Evolutionary conservation across 1,140 invertebrate species (phyloP), one percentile per base, ranked within the genome.

Genomic region (Brachionus koreanus): DNA sequence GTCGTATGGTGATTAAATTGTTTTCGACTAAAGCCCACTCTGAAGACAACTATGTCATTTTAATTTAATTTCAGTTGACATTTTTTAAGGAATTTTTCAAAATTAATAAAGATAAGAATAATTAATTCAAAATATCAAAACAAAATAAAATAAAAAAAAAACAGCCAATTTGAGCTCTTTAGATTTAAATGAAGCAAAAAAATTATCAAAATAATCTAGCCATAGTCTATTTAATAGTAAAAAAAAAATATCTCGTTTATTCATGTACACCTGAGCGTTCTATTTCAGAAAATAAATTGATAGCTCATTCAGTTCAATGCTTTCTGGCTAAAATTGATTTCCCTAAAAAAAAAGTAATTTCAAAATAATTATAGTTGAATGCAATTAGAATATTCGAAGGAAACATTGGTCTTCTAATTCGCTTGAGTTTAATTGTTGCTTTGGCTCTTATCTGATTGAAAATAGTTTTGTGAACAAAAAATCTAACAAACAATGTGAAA

Each of bases 41-140:
- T 23, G 25, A 33, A 65, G 25, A 39, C 37, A 39, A 19, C 33
- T 69, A 69, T 69, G 65, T 69, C 65, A 69, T 69, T 69, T 69
- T 16, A 69, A 69, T 69, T 39, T 37, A 69, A 37, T 37, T 69
- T 69, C 65, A 33, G 16, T 37, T 65, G 63, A 65, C 63, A 65
- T 65, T 65, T 65, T 65, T 65, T 37, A 65, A 37, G 33, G 37
- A 69, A 69, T 39, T n/a, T n/a, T 37, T 69, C 49, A 57, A 57
- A 57, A 57, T 69, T 39, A 19, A 39, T 39, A 69, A 69, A 69
- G 29, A 69, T 69, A 39, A 69, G 39, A 39, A 42, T 69, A 69
- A 69, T 69, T 69, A 37, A 69, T 39, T 69, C 33, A 69, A 69
- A 37, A 69, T 69, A 69, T 16, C 33, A 69, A 69, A n/a, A 69